Percentiles rank a stretch among this genome's conserved stretches.
These are phyloP conservation scores for Aricia artaxerxes DNA, from an alignment of 2,888 invertebrate species.

Conservation along the genomic window DNA sequence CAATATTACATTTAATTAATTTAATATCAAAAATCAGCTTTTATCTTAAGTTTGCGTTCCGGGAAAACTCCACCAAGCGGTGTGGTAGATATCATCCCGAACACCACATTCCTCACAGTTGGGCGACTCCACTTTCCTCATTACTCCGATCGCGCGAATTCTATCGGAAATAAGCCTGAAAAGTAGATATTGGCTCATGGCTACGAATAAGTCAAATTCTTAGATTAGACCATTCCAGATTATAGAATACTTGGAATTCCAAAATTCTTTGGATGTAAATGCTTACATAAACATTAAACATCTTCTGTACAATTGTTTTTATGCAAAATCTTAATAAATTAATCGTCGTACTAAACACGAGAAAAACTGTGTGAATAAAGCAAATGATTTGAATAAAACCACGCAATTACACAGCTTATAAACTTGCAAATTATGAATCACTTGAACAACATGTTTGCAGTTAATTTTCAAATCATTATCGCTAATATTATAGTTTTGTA, in stretches of 20 bases:
- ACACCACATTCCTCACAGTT: too few species aligned
- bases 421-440: conserved; percentile 10
- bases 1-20: too few species aligned
- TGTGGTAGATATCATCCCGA: too few species aligned
- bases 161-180: too few species aligned
- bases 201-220: too few species aligned
- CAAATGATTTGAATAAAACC: conserved; percentile 15
- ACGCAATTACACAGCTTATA: conserved; percentile 17
- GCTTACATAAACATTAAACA: too few species aligned
- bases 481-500: not conserved
- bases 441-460: not conserved
- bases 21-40: too few species aligned
- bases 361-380: not conserved
- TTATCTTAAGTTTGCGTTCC: too few species aligned
- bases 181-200: too few species aligned
- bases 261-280: not conserved
- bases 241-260: not conserved
- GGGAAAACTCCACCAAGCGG: too few species aligned
- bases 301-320: not conserved
- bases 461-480: not conserved
- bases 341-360: not conserved
- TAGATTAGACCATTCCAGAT: not conserved
- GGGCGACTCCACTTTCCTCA: too few species aligned
- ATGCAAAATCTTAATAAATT: not conserved
- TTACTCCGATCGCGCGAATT: too few species aligned